Evolutionary conservation across 1,140 invertebrate genomes (phyloP).

Genomic region (Drosophila parabipectinata): DNA sequence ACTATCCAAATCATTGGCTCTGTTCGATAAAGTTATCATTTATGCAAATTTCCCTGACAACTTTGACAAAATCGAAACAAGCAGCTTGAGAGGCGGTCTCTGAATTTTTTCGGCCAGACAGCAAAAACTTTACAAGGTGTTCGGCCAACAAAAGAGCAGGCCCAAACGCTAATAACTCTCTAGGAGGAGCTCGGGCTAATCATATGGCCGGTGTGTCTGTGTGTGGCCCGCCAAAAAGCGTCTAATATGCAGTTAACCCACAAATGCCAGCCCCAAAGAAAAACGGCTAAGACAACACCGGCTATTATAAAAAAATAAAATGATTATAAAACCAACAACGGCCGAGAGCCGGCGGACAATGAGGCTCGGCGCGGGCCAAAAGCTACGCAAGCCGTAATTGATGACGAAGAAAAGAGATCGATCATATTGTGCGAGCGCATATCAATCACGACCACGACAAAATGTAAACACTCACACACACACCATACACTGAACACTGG

Average conservation of each 20-base stretch:
- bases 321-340: slow-evolving; percentile 71
- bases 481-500: not conserved
- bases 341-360: slow-evolving; percentile 57
- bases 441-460: slow-evolving; percentile 80
- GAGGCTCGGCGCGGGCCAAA: slow-evolving; percentile 61
- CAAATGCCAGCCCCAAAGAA: slow-evolving; percentile 66
- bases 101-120: slow-evolving; percentile 8
- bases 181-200: slow-evolving; percentile 55
- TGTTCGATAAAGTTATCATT: slow-evolving; percentile 77
- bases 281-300: slow-evolving; percentile 56
- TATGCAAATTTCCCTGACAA: slow-evolving; percentile 74
- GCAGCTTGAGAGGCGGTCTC: slow-evolving; percentile 4
- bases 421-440: slow-evolving; percentile 79
- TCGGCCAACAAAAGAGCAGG: slow-evolving; percentile 8
- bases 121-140: slow-evolving; percentile 14
- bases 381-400: slow-evolving; percentile 77
- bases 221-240: slow-evolving; percentile 59
- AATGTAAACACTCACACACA: slow-evolving; percentile 53
- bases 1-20: slow-evolving; percentile 58
- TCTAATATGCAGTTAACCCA: slow-evolving; percentile 81
- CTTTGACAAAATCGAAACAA: slow-evolving; percentile 43
- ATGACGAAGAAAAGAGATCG: slow-evolving; percentile 81
- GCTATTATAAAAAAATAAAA: slow-evolving; percentile 66
- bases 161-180: slow-evolving; percentile 54
- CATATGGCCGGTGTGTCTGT: slow-evolving; percentile 53